Evolutionary conservation across 2,797 vertebrate species (phyloP).

Genomic region (Smutsia temminckii): DNA sequence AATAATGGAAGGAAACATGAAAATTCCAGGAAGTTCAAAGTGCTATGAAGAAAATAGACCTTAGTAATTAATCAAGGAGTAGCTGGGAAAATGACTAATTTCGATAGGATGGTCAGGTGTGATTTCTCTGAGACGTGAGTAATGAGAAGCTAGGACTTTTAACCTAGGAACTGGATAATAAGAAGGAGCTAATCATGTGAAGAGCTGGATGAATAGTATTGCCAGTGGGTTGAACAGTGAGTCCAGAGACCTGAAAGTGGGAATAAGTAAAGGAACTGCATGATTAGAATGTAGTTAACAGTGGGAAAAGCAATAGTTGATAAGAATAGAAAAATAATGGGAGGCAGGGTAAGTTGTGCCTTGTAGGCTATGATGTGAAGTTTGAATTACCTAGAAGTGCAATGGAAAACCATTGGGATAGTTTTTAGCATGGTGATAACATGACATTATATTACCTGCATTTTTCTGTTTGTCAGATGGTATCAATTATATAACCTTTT

Average conservation of each 20-base stretch:
- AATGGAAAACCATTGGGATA: neutral
- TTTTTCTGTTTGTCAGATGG: constrained; percentile 2
- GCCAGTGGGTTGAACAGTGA: neutral
- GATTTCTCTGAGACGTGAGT: neutral
- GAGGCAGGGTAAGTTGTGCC: neutral
- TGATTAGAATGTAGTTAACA: neutral
- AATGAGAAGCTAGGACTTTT: neutral
- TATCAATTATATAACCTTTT: neutral
- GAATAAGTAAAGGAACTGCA: neutral
- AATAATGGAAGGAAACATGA: neutral
- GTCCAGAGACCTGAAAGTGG: neutral
- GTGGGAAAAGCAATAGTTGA: neutral
- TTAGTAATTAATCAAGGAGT: neutral
- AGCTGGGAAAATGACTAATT: neutral
- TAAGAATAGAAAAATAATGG: neutral
- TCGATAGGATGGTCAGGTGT: neutral
- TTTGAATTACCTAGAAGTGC: neutral
- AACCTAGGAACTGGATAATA: neutral
- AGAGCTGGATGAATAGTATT: neutral
- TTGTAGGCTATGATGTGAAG: neutral
- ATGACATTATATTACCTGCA: neutral
- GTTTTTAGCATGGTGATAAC: neutral
- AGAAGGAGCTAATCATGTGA: neutral
- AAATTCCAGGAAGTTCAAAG: neutral
- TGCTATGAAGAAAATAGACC: neutral